These are phyloP conservation scores for Resseliella maxima DNA, from an alignment of 2,888 invertebrate species.

Conservation along the genomic window DNA sequence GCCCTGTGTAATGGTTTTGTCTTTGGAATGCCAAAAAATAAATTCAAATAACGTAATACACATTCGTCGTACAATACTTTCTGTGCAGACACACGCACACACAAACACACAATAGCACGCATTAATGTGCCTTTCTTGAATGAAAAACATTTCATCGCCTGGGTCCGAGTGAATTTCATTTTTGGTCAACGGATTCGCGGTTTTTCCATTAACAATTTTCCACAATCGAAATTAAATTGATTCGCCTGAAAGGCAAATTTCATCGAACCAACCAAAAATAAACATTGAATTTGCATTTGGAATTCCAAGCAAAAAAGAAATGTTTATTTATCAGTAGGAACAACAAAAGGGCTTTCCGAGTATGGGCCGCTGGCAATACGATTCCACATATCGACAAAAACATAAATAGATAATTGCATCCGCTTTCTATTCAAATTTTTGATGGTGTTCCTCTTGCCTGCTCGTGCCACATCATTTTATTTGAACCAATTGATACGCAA, in stretches of 20 bases:
- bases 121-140: no score
- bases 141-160: not conserved
- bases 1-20: not conserved
- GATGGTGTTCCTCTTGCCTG: not conserved
- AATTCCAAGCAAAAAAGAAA: not conserved
- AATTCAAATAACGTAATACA: not conserved
- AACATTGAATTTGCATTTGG: not conserved
- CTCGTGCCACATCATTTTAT: not conserved
- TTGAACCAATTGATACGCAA: not conserved
- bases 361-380: constrained; percentile 9
- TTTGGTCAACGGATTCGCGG: not conserved
- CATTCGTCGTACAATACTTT: not conserved
- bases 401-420: constrained; percentile 43
- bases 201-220: not conserved
- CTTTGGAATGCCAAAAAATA: not conserved
- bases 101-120: no score
- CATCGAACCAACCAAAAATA: not conserved
- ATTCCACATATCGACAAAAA: constrained; percentile 4
- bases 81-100: not conserved
- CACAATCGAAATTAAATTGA: constrained; percentile 53
- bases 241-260: constrained; percentile 28
- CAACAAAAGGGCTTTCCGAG: not conserved
- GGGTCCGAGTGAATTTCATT: not conserved
- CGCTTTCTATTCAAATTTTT: constrained; percentile 31
- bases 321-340: constrained; percentile 34